Percentiles rank a stretch among this genome's conserved stretches.
phyloP scores from a whole-genome alignment of 2,113 vertebrate species.

The Sula dactylatra region DNA sequence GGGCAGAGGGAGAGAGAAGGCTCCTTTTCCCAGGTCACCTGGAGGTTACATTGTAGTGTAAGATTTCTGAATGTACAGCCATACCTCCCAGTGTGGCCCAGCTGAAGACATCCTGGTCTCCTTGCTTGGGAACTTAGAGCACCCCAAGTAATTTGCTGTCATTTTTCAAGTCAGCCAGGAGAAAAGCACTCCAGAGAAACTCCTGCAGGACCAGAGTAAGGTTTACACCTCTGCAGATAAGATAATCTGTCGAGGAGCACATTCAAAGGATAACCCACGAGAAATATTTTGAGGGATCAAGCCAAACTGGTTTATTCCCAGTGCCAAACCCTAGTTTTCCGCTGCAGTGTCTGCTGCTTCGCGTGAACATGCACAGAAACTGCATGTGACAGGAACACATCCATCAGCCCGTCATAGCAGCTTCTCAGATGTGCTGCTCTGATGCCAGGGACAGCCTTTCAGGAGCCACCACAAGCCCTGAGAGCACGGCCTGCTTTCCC shows the following conservation, averaged over 20 bases:
- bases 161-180: not conserved
- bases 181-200: not conserved
- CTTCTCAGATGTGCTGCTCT: not conserved
- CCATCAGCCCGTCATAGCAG: not conserved
- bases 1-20: fast-evolving
- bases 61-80: not conserved
- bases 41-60: not conserved
- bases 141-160: not conserved
- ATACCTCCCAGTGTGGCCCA: not conserved
- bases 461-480: not conserved
- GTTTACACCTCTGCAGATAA: not conserved
- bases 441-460: not conserved
- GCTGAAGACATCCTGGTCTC: not conserved
- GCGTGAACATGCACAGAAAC: fast-evolving
- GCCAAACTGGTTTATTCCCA: not conserved
- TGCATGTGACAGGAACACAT: not conserved
- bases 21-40: not conserved
- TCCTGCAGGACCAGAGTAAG: not conserved
- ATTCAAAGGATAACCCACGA: not conserved
- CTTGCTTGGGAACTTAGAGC: not conserved
- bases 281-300: not conserved
- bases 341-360: not conserved
- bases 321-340: not conserved
- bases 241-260: not conserved
- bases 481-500: fast-evolving